phyloP scores from a whole-genome alignment of 2,888 invertebrate species.

The Andrena fulva region DNA sequence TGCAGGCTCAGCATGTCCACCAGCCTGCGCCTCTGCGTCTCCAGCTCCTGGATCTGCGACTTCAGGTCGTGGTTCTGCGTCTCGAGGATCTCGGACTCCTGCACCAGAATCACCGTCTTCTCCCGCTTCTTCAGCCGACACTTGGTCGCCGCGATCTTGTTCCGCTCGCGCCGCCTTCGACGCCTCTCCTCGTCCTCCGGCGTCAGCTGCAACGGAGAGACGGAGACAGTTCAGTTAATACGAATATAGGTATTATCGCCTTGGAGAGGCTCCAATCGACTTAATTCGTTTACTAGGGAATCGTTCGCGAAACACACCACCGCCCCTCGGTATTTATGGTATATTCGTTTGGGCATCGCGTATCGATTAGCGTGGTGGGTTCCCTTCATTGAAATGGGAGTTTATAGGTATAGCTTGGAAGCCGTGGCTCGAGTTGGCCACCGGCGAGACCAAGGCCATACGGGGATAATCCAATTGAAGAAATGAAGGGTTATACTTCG shows the following conservation, averaged over 20 bases:
- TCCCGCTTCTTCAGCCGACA: constrained; percentile 97
- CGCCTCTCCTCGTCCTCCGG: constrained; percentile 96
- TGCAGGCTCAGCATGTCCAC: constrained; percentile 93
- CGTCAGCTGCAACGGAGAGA: constrained; percentile 88
- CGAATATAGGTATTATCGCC: not conserved
- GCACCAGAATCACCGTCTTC: constrained; percentile 93
- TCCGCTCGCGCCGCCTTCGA: constrained; percentile 93
- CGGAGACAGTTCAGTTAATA: not conserved
- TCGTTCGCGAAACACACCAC: too few species aligned
- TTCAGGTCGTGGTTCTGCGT: constrained; percentile 94
- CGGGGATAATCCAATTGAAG: too few species aligned
- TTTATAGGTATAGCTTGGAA: too few species aligned
- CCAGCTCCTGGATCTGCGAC: constrained; percentile 92
- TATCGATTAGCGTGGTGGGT: too few species aligned
- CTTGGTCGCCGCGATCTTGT: constrained; percentile 97
- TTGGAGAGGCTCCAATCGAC: not conserved
- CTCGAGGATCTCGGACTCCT: constrained; percentile 94
- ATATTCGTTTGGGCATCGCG: too few species aligned
- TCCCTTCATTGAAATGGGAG: too few species aligned
- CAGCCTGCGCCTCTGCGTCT: constrained; percentile 91
- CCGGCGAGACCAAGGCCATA: too few species aligned
- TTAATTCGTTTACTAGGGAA: too few species aligned
- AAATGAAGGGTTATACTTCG: not conserved
- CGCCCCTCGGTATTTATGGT: too few species aligned
- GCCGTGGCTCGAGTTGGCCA: too few species aligned